Percentiles rank a stretch among this genome's conserved stretches.
These are phyloP conservation scores for Metopia argyrocephala DNA, from an alignment of 2,888 invertebrate genomes.

Conservation along the genomic window DNA sequence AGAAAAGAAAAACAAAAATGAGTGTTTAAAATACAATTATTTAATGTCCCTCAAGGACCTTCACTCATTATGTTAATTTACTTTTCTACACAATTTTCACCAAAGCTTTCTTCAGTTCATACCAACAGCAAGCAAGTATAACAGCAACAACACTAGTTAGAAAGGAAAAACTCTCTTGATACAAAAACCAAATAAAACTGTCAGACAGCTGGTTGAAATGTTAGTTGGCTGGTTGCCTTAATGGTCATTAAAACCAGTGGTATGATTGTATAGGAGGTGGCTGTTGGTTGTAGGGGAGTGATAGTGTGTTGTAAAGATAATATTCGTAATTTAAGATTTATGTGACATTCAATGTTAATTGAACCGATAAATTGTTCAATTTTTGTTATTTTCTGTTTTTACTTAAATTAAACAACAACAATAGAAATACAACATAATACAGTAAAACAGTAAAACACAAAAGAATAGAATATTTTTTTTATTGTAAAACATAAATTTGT, in stretches of 20 bases:
- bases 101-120: conserved; percentile 16
- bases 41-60: conserved; percentile 69
- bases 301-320: conserved; percentile 20
- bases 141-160: background rate
- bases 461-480: too few relatives aligned
- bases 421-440: too few relatives aligned
- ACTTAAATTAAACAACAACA: background rate
- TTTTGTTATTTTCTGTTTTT: too few relatives aligned
- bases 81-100: conserved; percentile 58
- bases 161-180: background rate
- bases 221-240: background rate
- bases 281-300: conserved; percentile 4
- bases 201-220: conserved; percentile 3
- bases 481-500: background rate
- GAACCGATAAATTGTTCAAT: conserved; percentile 64
- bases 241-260: background rate
- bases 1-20: too few relatives aligned
- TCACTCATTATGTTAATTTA: conserved; percentile 70
- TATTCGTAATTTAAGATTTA: conserved; percentile 58
- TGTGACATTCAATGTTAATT: conserved; percentile 64
- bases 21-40: conserved; percentile 66
- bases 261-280: background rate
- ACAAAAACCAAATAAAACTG: conserved; percentile 32
- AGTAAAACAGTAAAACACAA: too few relatives aligned
- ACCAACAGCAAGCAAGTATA: background rate